Conservation (phyloP, 2,113 vertebrate species). For the Phoxinus phoxinus region DNA sequence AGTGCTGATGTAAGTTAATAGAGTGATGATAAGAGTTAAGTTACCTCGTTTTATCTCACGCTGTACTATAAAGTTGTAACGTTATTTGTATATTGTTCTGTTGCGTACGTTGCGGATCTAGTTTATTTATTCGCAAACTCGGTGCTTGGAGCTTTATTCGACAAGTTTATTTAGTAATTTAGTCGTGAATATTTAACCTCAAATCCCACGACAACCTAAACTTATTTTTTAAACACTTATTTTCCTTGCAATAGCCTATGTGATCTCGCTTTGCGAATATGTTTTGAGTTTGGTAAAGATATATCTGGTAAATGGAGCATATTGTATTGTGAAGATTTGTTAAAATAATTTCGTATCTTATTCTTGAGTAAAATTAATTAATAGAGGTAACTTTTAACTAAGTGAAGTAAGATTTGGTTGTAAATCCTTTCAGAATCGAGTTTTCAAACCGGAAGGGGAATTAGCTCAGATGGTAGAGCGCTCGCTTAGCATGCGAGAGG, state of each 20-base stretch:
- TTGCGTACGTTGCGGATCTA: background rate
- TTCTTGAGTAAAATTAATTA: background rate
- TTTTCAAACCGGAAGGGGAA: slow-evolving; percentile 65
- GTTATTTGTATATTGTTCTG: background rate
- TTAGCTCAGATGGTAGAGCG: slow-evolving; percentile 85
- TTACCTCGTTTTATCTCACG: background rate
- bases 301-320: background rate
- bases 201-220: background rate
- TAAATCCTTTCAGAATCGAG: rapidly evolving
- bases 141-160: background rate
- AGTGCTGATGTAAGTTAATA: background rate
- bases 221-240: background rate
- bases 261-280: background rate
- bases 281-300: background rate
- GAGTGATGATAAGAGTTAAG: background rate
- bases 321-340: background rate
- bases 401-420: too few relatives aligned
- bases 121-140: background rate
- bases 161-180: background rate
- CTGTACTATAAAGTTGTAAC: background rate
- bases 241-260: background rate
- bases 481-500: slow-evolving; percentile 81
- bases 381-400: too few relatives aligned
- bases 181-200: background rate
- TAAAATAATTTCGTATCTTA: background rate